Percentiles rank a stretch among this genome's conserved stretches.
phyloP scores from a whole-genome alignment of 2,888 invertebrate genomes.

The Hirudinaria manillensis region DNA sequence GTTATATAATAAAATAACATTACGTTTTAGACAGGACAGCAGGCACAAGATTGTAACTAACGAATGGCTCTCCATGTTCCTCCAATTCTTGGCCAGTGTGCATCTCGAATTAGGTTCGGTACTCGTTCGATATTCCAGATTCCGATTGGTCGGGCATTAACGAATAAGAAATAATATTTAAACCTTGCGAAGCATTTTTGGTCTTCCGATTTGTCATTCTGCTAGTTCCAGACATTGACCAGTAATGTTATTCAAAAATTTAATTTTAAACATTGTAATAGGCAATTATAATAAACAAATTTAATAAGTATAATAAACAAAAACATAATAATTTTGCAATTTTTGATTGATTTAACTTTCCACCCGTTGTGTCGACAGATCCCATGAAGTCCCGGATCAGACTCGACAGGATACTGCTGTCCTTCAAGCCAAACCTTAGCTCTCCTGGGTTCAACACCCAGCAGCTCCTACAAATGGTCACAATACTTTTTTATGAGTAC shows the following conservation, averaged over 20 bases:
- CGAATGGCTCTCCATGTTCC: slow-evolving; percentile 25
- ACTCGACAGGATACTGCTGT: slow-evolving; percentile 65
- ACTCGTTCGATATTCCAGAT: background rate
- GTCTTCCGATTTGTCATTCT: too few species aligned
- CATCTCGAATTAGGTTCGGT: slow-evolving; percentile 24
- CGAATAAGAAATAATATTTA: too few species aligned
- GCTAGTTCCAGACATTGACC: too few species aligned
- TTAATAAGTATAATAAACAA: too few species aligned
- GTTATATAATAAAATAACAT: too few species aligned
- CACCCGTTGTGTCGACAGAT: slow-evolving; percentile 47
- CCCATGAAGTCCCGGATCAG: slow-evolving; percentile 63
- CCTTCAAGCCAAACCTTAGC: slow-evolving; percentile 70
- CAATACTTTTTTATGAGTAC: slow-evolving; percentile 70
- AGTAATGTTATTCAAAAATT: too few species aligned
- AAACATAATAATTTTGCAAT: too few species aligned
- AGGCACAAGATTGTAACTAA: slow-evolving; percentile 26
- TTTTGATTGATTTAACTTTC: too few species aligned
- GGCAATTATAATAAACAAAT: too few species aligned
- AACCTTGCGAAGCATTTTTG: too few species aligned
- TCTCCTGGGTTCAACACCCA: slow-evolving; percentile 71
- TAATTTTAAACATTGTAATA: too few species aligned
- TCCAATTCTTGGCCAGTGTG: slow-evolving; percentile 21
- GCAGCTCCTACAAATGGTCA: slow-evolving; percentile 72
- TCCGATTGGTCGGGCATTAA: too few species aligned
- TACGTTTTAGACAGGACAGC: slow-evolving; percentile 21